Evolutionary conservation across 2,888 invertebrate genomes (phyloP).

Genomic region (Amblyjoppa proteus): DNA sequence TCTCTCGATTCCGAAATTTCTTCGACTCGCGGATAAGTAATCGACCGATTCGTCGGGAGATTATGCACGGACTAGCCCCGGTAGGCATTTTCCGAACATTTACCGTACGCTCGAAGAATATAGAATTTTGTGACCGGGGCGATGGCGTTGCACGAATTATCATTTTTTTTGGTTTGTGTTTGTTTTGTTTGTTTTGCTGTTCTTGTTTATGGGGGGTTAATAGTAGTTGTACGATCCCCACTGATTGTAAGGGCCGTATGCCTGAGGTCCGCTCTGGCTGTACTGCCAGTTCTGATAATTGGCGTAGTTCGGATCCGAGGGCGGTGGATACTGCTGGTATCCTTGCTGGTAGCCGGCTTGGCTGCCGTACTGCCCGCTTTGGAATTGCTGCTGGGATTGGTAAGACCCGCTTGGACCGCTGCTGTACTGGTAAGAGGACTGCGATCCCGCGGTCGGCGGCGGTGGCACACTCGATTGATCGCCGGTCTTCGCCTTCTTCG

Average conservation of each 20-base stretch:
- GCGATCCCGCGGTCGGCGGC: slow-evolving; percentile 81
- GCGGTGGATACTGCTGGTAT: slow-evolving; percentile 83
- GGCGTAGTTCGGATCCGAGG: slow-evolving; percentile 84
- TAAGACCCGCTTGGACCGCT: slow-evolving; percentile 84
- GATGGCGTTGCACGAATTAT: slow-evolving; percentile 16
- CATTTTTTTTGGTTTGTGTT: slow-evolving; percentile 9
- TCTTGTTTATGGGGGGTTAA: slow-evolving; percentile 70
- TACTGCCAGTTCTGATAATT: slow-evolving; percentile 84
- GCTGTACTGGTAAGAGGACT: slow-evolving; percentile 84
- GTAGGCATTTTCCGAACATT: slow-evolving; percentile 2
- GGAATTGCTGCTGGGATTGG: slow-evolving; percentile 83
- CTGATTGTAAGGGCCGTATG: slow-evolving; percentile 84
- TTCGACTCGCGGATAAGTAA: not conserved
- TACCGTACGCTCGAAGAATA: slow-evolving; percentile 4
- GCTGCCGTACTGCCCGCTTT: slow-evolving; percentile 86
- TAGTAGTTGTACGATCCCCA: slow-evolving; percentile 84
- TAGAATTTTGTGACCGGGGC: slow-evolving; percentile 37
- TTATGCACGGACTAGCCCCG: not conserved
- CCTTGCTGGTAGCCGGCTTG: slow-evolving; percentile 86
- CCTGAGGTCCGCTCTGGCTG: slow-evolving; percentile 83
- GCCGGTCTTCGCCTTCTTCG: slow-evolving; percentile 81
- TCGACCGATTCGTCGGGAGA: slow-evolving; percentile 15
- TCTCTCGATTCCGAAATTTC: not conserved
- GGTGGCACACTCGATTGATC: slow-evolving; percentile 81
- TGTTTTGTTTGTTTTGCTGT: slow-evolving; percentile 16